These are phyloP conservation scores for Spodoptera frugiperda DNA, from an alignment of 1,140 invertebrate genomes.

Conservation along the genomic window DNA sequence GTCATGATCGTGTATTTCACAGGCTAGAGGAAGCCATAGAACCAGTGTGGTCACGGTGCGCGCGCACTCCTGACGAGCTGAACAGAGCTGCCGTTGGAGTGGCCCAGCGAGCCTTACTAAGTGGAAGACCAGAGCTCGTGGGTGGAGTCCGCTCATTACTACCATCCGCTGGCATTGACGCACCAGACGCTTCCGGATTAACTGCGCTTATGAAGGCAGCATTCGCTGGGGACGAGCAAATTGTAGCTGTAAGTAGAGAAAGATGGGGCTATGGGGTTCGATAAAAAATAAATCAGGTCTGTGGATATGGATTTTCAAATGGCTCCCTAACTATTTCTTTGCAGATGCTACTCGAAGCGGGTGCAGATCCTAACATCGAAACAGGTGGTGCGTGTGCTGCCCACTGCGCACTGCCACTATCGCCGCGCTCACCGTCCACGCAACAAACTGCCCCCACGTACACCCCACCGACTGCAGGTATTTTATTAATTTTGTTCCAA, in stretches of 20 bases:
- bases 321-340: neutral
- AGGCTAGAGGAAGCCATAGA: slow-evolving; percentile 78
- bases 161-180: slow-evolving; percentile 91
- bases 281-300: neutral
- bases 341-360: slow-evolving; percentile 91
- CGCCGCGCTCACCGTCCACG: slow-evolving; percentile 88
- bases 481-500: neutral
- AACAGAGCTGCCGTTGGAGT: slow-evolving; percentile 89
- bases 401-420: slow-evolving; percentile 72
- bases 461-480: slow-evolving; percentile 77
- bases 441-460: slow-evolving; percentile 90
- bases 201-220: slow-evolving; percentile 94
- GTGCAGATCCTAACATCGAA: slow-evolving; percentile 91
- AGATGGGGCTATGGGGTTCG: too few species aligned
- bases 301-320: too few species aligned
- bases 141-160: slow-evolving; percentile 92
- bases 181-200: slow-evolving; percentile 92
- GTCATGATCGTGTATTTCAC: neutral
- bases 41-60: slow-evolving; percentile 73
- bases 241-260: slow-evolving; percentile 86
- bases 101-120: slow-evolving; percentile 92
- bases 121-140: slow-evolving; percentile 92
- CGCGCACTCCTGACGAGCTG: slow-evolving; percentile 68
- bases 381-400: slow-evolving; percentile 86
- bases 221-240: slow-evolving; percentile 92